phyloP scores from a whole-genome alignment of 2,797 vertebrate genomes.

The Epinephelus coioides region DNA sequence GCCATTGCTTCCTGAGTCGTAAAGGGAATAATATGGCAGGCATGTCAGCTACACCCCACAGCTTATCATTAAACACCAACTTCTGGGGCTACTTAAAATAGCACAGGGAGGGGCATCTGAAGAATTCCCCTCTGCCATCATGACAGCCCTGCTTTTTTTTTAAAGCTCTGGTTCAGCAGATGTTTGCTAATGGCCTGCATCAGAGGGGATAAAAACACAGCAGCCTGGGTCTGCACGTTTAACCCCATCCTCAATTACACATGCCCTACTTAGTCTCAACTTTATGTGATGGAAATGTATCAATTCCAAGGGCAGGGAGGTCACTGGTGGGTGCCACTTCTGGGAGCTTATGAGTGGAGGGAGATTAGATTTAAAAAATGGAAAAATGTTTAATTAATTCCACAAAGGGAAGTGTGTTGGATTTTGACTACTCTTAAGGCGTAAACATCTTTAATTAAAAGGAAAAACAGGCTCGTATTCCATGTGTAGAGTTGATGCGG shows the following conservation, averaged over 20 bases:
- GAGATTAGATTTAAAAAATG: slow-evolving; percentile 15
- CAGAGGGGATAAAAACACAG: slow-evolving; percentile 61
- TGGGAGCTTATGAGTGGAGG: slow-evolving; percentile 10
- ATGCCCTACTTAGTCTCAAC: slow-evolving; percentile 22
- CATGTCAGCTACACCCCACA: slow-evolving; percentile 75
- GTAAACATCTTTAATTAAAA: slow-evolving; percentile 65
- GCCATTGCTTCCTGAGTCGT: slow-evolving; percentile 73
- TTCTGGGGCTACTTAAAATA: slow-evolving; percentile 81
- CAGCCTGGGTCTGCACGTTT: slow-evolving; percentile 55
- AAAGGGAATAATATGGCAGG: slow-evolving; percentile 74
- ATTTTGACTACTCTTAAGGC: slow-evolving; percentile 54
- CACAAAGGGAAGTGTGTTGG: slow-evolving; percentile 50
- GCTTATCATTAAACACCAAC: slow-evolving; percentile 79
- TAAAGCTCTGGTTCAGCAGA: slow-evolving; percentile 66
- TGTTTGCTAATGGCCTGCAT: slow-evolving; percentile 71
- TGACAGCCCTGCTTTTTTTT: slow-evolving; percentile 48
- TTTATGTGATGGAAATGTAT: slow-evolving; percentile 43
- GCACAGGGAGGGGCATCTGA: slow-evolving; percentile 67
- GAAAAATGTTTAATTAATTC: slow-evolving; percentile 53
- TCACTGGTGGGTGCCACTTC: slow-evolving; percentile 19
- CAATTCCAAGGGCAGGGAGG: slow-evolving; percentile 32
- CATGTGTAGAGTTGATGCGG: slow-evolving; percentile 22
- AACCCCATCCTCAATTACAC: slow-evolving; percentile 59
- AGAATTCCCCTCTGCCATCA: slow-evolving; percentile 69
- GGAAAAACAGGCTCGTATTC: slow-evolving; percentile 36